These are phyloP conservation scores for Rachycentron canadum DNA, from an alignment of 2,797 vertebrate genomes.

Conservation along the genomic window DNA sequence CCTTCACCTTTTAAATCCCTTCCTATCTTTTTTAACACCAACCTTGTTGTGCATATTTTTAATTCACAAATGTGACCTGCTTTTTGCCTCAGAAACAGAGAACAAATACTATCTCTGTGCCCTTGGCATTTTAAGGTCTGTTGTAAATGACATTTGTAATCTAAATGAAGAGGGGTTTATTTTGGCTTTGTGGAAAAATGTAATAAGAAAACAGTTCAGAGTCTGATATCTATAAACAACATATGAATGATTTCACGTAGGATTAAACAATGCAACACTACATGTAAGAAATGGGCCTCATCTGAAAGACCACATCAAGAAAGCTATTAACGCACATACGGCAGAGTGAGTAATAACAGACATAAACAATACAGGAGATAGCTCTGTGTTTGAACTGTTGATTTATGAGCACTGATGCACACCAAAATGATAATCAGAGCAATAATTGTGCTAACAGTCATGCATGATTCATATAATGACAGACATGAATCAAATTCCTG, in stretches of 20 bases:
- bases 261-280: neutral
- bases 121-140: conserved; percentile 1
- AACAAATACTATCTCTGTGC: rapidly evolving
- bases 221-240: neutral
- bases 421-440: conserved; percentile 26
- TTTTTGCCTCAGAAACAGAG: conserved; percentile 27
- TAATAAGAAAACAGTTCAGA: neutral
- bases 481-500: conserved; percentile 37
- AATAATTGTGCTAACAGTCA: conserved; percentile 37
- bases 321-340: neutral
- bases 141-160: neutral
- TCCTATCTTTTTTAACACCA: neutral
- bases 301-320: conserved; percentile 6
- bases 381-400: conserved; percentile 27
- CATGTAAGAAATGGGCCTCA: neutral
- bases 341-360: conserved; percentile 1
- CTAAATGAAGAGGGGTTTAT: neutral
- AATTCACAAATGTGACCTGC: conserved; percentile 27
- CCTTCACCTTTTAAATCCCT: conserved; percentile 29
- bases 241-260: neutral
- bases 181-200: neutral
- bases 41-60: conserved; percentile 34
- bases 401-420: conserved; percentile 17
- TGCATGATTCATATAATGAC: conserved; percentile 27
- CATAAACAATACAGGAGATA: conserved; percentile 9